Conservation (phyloP, 2,113 vertebrate genomes). For the Parus major region DNA sequence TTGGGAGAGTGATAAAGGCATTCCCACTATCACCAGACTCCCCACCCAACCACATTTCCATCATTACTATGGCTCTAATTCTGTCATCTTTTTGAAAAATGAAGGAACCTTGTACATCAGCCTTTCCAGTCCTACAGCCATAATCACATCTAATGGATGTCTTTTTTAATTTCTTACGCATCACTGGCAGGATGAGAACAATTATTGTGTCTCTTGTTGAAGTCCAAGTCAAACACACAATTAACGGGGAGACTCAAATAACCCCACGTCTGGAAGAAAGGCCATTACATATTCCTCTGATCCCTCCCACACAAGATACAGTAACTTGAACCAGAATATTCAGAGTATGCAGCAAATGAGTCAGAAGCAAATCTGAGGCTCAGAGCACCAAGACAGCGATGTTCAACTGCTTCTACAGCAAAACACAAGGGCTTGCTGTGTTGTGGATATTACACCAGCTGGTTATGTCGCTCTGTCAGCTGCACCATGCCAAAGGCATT, state of each 20-base stretch:
- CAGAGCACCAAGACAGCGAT: no score
- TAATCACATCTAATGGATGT: background rate
- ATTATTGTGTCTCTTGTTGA: background rate
- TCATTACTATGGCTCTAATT: background rate
- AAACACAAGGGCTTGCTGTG: background rate
- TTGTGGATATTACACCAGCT: background rate
- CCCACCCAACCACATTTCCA: background rate
- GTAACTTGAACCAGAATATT: background rate
- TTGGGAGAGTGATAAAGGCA: background rate
- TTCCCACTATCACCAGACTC: background rate
- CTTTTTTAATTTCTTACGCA: background rate
- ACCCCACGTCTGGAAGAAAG: background rate
- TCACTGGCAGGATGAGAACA: background rate
- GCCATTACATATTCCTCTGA: background rate
- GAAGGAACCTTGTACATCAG: background rate
- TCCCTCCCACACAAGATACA: background rate
- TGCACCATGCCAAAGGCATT: background rate
- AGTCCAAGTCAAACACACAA: background rate
- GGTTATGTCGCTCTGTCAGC: rapidly evolving
- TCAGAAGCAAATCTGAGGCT: background rate
- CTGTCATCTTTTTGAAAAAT: background rate
- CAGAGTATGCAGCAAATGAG: background rate
- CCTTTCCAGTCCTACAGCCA: background rate
- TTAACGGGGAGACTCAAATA: background rate
- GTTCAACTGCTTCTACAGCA: background rate